These are phyloP conservation scores for Athalia circularis DNA, from an alignment of 2,888 invertebrate species.

Conservation along the genomic window DNA sequence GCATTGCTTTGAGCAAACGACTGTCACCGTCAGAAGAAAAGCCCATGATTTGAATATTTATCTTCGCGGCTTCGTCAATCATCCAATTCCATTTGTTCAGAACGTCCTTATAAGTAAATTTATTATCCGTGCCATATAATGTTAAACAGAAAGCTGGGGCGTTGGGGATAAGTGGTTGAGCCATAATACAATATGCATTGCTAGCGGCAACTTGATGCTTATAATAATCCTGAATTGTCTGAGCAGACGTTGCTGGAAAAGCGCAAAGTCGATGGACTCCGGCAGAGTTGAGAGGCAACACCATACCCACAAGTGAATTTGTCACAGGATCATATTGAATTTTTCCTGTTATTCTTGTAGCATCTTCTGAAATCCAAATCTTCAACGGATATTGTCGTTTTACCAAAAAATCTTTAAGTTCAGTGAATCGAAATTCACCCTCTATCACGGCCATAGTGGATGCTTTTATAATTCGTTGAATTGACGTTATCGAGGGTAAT, in stretches of 20 bases:
- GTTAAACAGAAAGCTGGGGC: slow-evolving; percentile 44
- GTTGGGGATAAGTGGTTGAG: slow-evolving; percentile 46
- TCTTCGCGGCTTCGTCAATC: slow-evolving; percentile 34
- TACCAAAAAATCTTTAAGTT: slow-evolving; percentile 52
- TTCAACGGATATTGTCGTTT: slow-evolving; percentile 48
- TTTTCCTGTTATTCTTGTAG: slow-evolving; percentile 46
- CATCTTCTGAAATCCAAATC: slow-evolving; percentile 53
- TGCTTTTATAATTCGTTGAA: slow-evolving; percentile 35
- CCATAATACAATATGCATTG: slow-evolving; percentile 48
- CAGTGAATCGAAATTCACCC: slow-evolving; percentile 51
- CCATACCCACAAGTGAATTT: slow-evolving; percentile 48
- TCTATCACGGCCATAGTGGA: slow-evolving; percentile 39
- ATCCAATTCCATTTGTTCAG: slow-evolving; percentile 45
- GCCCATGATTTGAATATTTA: slow-evolving; percentile 48
- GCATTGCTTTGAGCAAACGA: slow-evolving; percentile 51
- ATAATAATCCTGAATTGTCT: slow-evolving; percentile 37
- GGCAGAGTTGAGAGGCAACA: slow-evolving; percentile 29
- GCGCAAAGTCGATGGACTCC: not conserved
- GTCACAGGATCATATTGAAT: slow-evolving; percentile 42
- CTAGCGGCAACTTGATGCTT: slow-evolving; percentile 22
- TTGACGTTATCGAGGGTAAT: slow-evolving; percentile 44
- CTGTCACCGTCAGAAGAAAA: slow-evolving; percentile 51
- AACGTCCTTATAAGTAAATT: slow-evolving; percentile 48
- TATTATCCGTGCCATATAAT: slow-evolving; percentile 45
- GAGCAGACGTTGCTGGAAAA: slow-evolving; percentile 4